Evolutionary conservation across 2,113 vertebrate species (phyloP).

Genomic region (Siphamia tubifer): DNA sequence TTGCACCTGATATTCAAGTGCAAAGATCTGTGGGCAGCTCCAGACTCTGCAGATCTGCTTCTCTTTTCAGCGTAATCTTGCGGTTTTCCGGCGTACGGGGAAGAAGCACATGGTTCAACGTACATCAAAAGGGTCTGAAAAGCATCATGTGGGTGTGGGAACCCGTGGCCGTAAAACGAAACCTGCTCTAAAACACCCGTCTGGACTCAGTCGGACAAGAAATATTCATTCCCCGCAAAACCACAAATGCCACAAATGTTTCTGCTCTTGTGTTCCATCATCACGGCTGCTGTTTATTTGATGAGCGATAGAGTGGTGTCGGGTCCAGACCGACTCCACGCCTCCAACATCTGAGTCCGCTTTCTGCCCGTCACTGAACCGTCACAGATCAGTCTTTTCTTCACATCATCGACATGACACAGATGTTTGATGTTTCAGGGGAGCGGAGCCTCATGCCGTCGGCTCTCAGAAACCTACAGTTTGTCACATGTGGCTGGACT

Average conservation of each 20-base stretch:
- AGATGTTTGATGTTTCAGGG: conserved; percentile 27
- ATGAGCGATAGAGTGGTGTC: conserved; percentile 30
- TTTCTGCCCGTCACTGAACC: conserved; percentile 31
- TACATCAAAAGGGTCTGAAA: conserved; percentile 35
- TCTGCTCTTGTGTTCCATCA: conserved; percentile 43
- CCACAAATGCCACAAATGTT: conserved; percentile 6
- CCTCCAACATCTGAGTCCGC: conserved; percentile 37
- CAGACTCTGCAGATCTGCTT: conserved; percentile 29
- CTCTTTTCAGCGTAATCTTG: conserved; percentile 17
- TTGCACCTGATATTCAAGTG: conserved; percentile 13
- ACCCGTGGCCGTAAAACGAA: neutral
- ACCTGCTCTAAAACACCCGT: conserved; percentile 6
- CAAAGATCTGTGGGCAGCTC: conserved; percentile 8
- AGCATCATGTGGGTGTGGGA: neutral
- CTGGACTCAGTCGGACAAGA: conserved; percentile 33
- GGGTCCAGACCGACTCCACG: conserved; percentile 9
- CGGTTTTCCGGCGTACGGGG: neutral
- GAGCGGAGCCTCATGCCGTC: conserved; percentile 1
- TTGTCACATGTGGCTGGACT: conserved; percentile 14
- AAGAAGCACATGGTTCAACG: neutral
- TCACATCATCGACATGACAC: conserved; percentile 27
- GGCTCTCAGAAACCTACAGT: conserved; percentile 26
- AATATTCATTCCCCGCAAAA: conserved; percentile 3
- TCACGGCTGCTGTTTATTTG: conserved; percentile 1
- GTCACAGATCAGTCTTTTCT: conserved; percentile 14